Evolutionary conservation across 2,888 invertebrate genomes (phyloP).

Genomic region (Podotricha telesiphe): DNA sequence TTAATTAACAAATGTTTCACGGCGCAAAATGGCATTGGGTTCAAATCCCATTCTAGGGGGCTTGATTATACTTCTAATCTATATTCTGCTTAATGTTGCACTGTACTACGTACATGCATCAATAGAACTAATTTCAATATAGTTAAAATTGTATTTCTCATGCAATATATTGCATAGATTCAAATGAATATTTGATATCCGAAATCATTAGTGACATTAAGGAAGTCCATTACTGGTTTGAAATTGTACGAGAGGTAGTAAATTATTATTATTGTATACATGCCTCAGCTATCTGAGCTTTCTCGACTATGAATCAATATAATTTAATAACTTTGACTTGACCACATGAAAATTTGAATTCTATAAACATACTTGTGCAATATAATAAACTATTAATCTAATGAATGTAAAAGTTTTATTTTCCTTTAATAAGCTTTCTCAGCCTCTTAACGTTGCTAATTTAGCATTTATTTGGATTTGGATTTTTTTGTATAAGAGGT

Average conservation of each 20-base stretch:
- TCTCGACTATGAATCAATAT: conserved; percentile 18
- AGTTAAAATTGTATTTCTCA: too few species aligned
- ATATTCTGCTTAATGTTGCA: too few species aligned
- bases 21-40: too few species aligned
- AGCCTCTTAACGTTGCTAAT: too few species aligned
- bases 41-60: too few species aligned
- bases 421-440: not conserved
- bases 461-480: too few species aligned
- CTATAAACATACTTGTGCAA: not conserved
- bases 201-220: conserved; percentile 14
- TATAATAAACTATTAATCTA: not conserved
- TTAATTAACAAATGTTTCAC: too few species aligned
- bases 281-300: not conserved
- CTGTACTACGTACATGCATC: too few species aligned
- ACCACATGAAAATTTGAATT: not conserved
- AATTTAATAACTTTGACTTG: not conserved
- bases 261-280: conserved; percentile 6
- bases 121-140: too few species aligned
- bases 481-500: too few species aligned
- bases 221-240: conserved; percentile 1
- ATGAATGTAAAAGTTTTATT: not conserved
- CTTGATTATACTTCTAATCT: too few species aligned
- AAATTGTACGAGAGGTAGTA: conserved; percentile 4
- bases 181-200: conserved; percentile 1
- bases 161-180: not conserved